These are phyloP conservation scores for Promerops cafer DNA, from an alignment of 2,113 vertebrate genomes.

Conservation along the genomic window DNA sequence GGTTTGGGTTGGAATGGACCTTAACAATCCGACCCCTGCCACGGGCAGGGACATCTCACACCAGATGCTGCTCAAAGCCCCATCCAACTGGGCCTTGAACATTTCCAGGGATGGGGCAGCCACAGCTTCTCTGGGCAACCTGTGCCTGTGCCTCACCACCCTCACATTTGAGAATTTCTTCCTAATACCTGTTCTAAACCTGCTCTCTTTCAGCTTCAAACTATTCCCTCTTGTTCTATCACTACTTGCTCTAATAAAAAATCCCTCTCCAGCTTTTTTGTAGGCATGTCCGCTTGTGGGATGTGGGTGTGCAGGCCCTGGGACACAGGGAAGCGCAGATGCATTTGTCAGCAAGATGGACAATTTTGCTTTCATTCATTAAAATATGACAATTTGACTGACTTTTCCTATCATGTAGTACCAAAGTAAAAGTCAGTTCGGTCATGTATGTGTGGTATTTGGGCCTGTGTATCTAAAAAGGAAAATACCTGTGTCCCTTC, in stretches of 20 bases:
- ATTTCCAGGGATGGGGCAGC: neutral
- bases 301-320: neutral
- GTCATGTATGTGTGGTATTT: neutral
- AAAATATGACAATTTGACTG: neutral
- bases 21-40: rapidly evolving
- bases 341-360: neutral
- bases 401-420: neutral
- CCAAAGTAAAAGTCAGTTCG: neutral
- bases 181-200: neutral
- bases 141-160: neutral
- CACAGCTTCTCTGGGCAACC: neutral
- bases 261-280: neutral
- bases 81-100: neutral
- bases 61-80: neutral
- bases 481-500: neutral
- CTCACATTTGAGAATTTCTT: neutral
- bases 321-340: rapidly evolving
- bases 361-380: neutral
- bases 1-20: too few species aligned
- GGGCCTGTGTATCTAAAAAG: neutral
- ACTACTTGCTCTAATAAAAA: neutral
- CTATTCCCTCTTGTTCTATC: neutral
- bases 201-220: neutral
- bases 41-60: neutral
- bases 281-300: neutral